Conservation (phyloP, 2,888 invertebrate genomes). For the Phengaris alcon region DNA sequence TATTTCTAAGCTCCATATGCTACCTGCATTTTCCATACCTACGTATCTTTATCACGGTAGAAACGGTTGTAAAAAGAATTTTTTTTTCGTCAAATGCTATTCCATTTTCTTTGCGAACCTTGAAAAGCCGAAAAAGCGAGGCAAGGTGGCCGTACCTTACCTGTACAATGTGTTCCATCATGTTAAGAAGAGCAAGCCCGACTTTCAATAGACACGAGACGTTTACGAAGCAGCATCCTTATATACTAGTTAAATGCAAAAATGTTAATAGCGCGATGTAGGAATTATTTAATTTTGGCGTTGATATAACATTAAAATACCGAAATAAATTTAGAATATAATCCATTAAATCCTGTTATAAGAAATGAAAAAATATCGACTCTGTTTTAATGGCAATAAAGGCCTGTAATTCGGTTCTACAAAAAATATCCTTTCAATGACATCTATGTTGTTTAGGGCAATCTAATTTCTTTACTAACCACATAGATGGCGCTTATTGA, state of each 20-base stretch:
- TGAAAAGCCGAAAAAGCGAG: slow-evolving; percentile 25
- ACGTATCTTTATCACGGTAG: neutral
- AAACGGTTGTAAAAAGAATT: neutral
- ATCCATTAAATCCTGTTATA: neutral
- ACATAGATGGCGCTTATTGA: neutral
- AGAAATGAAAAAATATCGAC: neutral
- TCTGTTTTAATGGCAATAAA: neutral
- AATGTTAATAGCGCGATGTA: slow-evolving; percentile 41
- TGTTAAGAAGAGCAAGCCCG: slow-evolving; percentile 98
- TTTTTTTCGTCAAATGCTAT: neutral
- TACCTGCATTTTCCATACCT: too few species aligned
- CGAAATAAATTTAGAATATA: neutral
- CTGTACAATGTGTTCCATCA: slow-evolving; percentile 82
- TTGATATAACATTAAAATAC: neutral
- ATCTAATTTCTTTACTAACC: neutral
- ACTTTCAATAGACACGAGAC: slow-evolving; percentile 95
- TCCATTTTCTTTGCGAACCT: too few species aligned
- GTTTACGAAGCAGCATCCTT: slow-evolving; percentile 29
- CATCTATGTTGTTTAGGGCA: neutral
- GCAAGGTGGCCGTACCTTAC: slow-evolving; percentile 30
- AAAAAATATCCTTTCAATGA: neutral
- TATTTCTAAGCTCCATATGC: too few species aligned
- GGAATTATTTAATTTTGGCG: neutral
- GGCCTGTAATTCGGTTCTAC: neutral
- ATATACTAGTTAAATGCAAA: slow-evolving; percentile 41